phyloP scores from a whole-genome alignment of 1,140 invertebrate genomes.

The Musca domestica region DNA sequence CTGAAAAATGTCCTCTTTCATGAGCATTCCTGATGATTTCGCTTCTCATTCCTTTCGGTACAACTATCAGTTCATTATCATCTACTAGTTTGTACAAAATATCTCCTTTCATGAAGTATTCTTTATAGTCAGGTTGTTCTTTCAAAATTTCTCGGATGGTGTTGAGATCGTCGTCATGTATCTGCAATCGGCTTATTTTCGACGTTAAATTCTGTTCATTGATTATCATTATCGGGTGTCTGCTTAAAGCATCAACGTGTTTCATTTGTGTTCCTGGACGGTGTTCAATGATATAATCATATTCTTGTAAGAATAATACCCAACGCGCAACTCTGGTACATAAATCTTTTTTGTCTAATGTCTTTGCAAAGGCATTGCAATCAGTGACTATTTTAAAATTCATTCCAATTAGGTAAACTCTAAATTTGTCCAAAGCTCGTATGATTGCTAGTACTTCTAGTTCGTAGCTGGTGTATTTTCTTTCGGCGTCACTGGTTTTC shows the following conservation, averaged over 20 bases:
- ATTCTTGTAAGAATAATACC: slow-evolving; percentile 37
- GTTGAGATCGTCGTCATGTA: slow-evolving; percentile 23
- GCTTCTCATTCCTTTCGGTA: slow-evolving; percentile 37
- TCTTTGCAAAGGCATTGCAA: slow-evolving; percentile 45
- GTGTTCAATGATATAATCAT: slow-evolving; percentile 36
- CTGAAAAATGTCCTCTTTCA: slow-evolving; percentile 48
- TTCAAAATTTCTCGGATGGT: background rate
- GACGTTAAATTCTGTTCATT: too few species aligned
- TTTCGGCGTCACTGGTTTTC: slow-evolving; percentile 48
- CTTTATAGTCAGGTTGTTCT: background rate
- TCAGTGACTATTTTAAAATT: slow-evolving; percentile 34
- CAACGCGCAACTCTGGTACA: slow-evolving; percentile 37
- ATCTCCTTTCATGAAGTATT: slow-evolving; percentile 31
- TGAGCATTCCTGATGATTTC: slow-evolving; percentile 43
- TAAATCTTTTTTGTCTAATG: slow-evolving; percentile 41
- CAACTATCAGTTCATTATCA: slow-evolving; percentile 33
- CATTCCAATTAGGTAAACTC: slow-evolving; percentile 31
- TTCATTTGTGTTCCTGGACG: slow-evolving; percentile 29
- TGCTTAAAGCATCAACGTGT: slow-evolving; percentile 44
- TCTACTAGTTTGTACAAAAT: slow-evolving; percentile 36
- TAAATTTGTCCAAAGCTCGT: slow-evolving; percentile 40
- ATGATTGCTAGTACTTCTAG: slow-evolving; percentile 31
- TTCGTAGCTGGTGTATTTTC: slow-evolving; percentile 41
- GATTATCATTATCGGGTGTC: slow-evolving; percentile 29
- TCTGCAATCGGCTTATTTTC: slow-evolving; percentile 25